Evolutionary conservation across 1,140 invertebrate genomes (phyloP).

Genomic region (Diachasmimorpha longicaudata): DNA sequence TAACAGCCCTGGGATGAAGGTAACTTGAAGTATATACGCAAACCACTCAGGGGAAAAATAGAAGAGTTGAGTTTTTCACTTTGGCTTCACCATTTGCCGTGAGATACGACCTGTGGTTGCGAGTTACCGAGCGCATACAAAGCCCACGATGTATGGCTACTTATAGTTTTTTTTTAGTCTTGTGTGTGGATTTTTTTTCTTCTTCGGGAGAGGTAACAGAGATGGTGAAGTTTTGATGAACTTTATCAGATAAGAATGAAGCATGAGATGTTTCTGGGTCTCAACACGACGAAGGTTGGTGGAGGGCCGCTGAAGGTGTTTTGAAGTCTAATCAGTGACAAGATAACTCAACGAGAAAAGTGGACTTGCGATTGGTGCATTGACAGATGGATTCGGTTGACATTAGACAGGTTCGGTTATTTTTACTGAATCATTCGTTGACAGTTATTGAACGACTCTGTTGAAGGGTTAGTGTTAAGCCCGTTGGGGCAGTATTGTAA

Average conservation of each 20-base stretch:
- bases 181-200: not conserved
- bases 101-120: not conserved
- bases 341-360: no score
- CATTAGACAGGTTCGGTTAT: no score
- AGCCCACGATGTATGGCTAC: not conserved
- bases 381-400: no score
- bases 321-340: no score
- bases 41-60: not conserved
- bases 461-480: no score
- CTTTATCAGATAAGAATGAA: not conserved
- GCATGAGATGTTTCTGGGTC: not conserved
- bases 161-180: not conserved
- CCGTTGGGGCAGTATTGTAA: no score
- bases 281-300: no score
- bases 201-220: not conserved
- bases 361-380: no score
- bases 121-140: constrained; percentile 3
- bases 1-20: not conserved
- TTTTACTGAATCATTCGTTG: no score
- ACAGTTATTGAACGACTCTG: no score
- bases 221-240: not conserved
- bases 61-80: not conserved
- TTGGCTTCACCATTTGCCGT: not conserved
- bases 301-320: no score
- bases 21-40: not conserved